These are phyloP conservation scores for Elmis aenea DNA, from an alignment of 2,888 invertebrate species.

Conservation along the genomic window DNA sequence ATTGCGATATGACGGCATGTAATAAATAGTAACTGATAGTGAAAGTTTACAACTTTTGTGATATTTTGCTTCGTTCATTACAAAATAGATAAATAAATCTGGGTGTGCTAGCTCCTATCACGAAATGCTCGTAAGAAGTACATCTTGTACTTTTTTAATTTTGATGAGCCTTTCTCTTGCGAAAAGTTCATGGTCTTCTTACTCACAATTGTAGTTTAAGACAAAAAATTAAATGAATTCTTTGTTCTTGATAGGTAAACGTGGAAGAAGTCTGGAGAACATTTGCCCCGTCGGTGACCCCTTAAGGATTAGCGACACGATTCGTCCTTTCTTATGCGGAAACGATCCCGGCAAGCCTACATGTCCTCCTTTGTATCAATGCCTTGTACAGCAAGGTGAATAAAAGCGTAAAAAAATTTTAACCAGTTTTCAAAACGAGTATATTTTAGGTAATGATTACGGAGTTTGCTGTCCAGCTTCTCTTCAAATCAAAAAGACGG, in stretches of 20 bases:
- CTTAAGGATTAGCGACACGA: slow-evolving; percentile 65
- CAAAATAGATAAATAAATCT: slow-evolving; percentile 2
- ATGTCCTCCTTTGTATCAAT: slow-evolving; percentile 77
- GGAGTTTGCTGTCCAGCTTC: slow-evolving; percentile 84
- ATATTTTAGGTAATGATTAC: slow-evolving; percentile 75
- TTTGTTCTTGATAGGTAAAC: slow-evolving; percentile 64
- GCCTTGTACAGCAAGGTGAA: slow-evolving; percentile 67
- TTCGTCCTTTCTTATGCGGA: slow-evolving; percentile 77
- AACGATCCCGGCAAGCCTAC: slow-evolving; percentile 74
- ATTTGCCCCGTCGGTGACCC: slow-evolving; percentile 75
- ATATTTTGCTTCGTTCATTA: slow-evolving; percentile 2
- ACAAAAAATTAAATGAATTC: no score
- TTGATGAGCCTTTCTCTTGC: slow-evolving; percentile 9
- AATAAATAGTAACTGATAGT: no score
- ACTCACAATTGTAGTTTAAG: no score
- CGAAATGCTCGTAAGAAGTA: slow-evolving; percentile 3
- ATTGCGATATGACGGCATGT: no score
- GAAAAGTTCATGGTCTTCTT: slow-evolving; percentile 11
- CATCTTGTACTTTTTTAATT: not conserved
- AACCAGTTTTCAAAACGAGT: no score
- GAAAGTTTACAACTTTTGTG: no score
- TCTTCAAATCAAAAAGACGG: slow-evolving; percentile 69
- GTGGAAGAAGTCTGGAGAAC: slow-evolving; percentile 70
- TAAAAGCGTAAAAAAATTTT: no score
- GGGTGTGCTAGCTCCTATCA: slow-evolving; percentile 8